Evolutionary conservation across 2,797 vertebrate genomes (phyloP).

Genomic region (Mycteria americana): DNA sequence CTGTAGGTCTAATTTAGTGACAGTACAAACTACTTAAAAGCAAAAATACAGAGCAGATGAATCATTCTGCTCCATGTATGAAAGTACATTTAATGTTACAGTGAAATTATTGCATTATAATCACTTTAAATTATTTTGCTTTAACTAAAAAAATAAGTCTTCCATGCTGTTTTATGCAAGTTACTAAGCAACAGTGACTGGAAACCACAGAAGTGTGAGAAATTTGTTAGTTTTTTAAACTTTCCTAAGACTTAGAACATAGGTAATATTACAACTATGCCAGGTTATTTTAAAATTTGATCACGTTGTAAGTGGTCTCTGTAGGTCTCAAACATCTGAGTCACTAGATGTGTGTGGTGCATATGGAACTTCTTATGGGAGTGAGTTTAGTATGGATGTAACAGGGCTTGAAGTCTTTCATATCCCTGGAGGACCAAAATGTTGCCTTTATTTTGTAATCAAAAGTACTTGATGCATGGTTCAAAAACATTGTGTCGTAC

Average conservation of each 20-base stretch:
- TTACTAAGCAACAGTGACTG: background rate
- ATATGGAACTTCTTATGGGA: background rate
- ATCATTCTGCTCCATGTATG: background rate
- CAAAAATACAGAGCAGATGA: background rate
- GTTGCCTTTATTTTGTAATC: background rate
- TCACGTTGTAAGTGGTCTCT: background rate
- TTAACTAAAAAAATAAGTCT: background rate
- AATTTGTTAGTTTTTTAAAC: background rate
- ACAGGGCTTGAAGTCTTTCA: background rate
- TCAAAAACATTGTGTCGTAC: background rate
- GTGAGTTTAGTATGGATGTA: background rate
- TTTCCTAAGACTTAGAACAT: background rate
- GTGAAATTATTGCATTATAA: background rate
- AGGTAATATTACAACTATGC: background rate
- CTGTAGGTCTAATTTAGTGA: background rate
- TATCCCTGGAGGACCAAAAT: background rate
- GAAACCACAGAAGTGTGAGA: background rate
- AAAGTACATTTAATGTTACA: background rate
- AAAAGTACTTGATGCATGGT: background rate
- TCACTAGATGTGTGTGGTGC: background rate
- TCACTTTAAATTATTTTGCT: background rate
- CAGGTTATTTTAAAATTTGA: background rate
- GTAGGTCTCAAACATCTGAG: background rate
- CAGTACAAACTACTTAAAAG: background rate
- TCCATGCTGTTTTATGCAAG: background rate